Base-by-base conservation (phyloP, 2,888 invertebrate species). In the Blera fallax region DNA sequence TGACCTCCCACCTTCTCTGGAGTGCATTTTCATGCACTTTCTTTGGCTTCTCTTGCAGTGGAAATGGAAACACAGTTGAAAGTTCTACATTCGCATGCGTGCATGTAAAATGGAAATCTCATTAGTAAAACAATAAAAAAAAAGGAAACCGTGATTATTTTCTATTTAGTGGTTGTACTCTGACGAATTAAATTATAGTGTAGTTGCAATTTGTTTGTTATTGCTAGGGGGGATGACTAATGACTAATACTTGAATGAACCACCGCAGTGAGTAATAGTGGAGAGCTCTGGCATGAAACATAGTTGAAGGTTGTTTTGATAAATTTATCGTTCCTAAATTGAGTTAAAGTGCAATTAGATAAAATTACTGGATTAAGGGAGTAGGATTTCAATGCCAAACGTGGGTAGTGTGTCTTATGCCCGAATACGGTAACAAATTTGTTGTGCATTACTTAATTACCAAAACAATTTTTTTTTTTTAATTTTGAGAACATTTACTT, bases 71-170 rank as follows among this genome's bases (percentile, higher is more conserved):
- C 48, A 24, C 4, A 40, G 60, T 87, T 60, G 79, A 83, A 84
- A 84, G 82, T 79, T 84, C 79, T 80, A 45, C 8, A 70, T 54
- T 79, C 84, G 70, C 84, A 79, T 84, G 84, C 74, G 27, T 67
- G 18, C 67, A 69, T 67, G 45, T n/a, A 21, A 82, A 73, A 70
- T 34, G 67, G 29, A 87, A 84, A 76, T 58, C 70, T 60, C 72
- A 74, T 79, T 65, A 82, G 62, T 11, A 29, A 48, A 48, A 81
- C 48, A 77, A 37, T 32, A 70, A 37, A 52, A 32, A 54, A 60
- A 43, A 27, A 60, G 24, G 48, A 50, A 82, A 77, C 43, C 52
- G 34, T 45, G 40, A 50, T 65, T 72, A 58, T 65, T 65, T 69
- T 60, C 48, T 40, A 2, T 50, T 54, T n/a, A n/a, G 32, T 40